These are phyloP conservation scores for Melangyna quadrimaculata DNA, from an alignment of 2,888 invertebrate species.

Conservation along the genomic window DNA sequence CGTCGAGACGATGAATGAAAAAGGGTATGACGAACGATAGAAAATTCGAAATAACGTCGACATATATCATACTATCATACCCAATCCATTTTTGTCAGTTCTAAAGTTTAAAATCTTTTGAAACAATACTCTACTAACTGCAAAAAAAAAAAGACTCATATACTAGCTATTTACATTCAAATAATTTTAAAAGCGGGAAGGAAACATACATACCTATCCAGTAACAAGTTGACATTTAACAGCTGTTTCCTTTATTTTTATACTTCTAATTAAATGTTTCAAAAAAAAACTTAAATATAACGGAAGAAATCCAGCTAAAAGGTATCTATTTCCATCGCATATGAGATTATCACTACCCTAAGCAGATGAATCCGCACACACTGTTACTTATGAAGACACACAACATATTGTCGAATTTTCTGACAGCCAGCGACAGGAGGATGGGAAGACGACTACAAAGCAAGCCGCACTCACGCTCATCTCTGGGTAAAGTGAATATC, in stretches of 20 bases:
- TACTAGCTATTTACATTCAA: too few species aligned
- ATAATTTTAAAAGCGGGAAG: too few species aligned
- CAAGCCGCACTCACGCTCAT: background rate
- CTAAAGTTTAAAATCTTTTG: too few species aligned
- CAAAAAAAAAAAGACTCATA: too few species aligned
- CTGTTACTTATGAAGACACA: conserved; percentile 25
- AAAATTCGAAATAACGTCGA: too few species aligned
- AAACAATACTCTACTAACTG: too few species aligned
- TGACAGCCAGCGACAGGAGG: background rate
- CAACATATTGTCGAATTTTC: conserved; percentile 7
- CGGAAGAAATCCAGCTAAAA: background rate
- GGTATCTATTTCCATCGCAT: conserved; percentile 32
- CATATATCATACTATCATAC: too few species aligned
- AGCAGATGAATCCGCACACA: conserved; percentile 4
- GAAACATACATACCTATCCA: too few species aligned
- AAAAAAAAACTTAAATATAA: background rate
- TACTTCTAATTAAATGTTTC: background rate
- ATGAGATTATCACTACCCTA: conserved; percentile 13
- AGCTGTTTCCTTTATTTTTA: conserved; percentile 1
- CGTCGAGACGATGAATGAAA: too few species aligned
- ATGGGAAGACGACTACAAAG: too few species aligned
- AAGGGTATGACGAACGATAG: too few species aligned
- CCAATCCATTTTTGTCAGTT: too few species aligned
- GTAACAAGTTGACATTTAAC: conserved; percentile 2
- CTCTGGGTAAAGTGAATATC: conserved; percentile 42